A percentile compares a stretch with the other conserved stretches of the same genome.
These are phyloP conservation scores for Drosophila funebris DNA, from an alignment of 1,140 invertebrate genomes.

Conservation along the genomic window DNA sequence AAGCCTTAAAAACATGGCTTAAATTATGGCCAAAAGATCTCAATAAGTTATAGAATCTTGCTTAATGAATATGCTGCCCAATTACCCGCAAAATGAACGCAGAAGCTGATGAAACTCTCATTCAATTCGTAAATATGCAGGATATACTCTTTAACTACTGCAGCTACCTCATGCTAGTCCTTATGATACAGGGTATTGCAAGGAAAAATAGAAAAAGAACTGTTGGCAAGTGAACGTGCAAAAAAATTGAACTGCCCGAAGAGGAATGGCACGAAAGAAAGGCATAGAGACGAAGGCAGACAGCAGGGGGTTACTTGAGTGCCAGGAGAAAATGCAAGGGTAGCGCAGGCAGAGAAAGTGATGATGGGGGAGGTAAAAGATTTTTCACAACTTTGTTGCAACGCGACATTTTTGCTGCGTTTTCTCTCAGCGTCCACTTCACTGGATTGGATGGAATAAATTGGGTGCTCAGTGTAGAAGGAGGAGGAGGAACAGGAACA, in stretches of 20 bases:
- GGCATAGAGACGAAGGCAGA: not conserved
- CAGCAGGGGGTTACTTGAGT: not conserved
- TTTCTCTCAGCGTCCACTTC: constrained; percentile 4
- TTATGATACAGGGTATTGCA: constrained; percentile 17
- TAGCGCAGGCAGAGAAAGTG: not conserved
- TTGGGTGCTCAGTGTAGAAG: not conserved
- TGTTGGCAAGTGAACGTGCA: constrained; percentile 22
- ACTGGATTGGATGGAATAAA: constrained; percentile 22
- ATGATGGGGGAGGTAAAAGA: constrained; percentile 3
- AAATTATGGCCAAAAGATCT: too few species aligned
- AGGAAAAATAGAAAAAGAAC: constrained; percentile 40
- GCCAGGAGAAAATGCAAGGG: not conserved
- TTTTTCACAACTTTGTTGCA: constrained; percentile 71
- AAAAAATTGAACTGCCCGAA: constrained; percentile 24
- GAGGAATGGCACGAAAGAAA: constrained; percentile 31
- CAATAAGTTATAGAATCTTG: too few species aligned
- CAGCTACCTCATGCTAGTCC: not conserved
- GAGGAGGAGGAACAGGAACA: not conserved
- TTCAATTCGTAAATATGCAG: too few species aligned
- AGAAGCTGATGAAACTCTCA: too few species aligned
- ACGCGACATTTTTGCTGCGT: constrained; percentile 49
- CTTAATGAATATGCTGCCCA: too few species aligned
- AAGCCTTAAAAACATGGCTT: too few species aligned
- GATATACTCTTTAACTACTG: too few species aligned
- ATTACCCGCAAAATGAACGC: too few species aligned